phyloP scores from a whole-genome alignment of 1,140 invertebrate species.

The Lerema accius region DNA sequence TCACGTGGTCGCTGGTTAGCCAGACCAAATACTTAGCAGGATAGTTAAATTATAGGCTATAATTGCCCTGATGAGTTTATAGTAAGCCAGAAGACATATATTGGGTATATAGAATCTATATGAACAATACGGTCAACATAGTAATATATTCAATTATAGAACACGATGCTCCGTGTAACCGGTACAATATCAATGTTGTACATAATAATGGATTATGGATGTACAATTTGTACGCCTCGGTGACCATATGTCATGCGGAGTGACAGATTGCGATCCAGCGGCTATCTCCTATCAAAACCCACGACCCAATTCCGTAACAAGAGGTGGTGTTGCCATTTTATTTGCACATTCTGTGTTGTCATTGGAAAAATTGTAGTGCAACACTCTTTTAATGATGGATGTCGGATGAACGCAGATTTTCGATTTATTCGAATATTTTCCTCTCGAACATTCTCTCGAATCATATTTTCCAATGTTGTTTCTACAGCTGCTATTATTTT shows the following conservation, averaged over 20 bases:
- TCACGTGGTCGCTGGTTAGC: no score
- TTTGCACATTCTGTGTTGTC: slow-evolving; percentile 24
- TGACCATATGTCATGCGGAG: slow-evolving; percentile 27
- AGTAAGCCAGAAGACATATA: no score
- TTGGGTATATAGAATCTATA: no score
- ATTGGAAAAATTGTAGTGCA: slow-evolving; percentile 8
- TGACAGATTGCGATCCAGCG: slow-evolving; percentile 34
- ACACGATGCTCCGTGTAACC: no score
- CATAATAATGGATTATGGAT: slow-evolving; percentile 1
- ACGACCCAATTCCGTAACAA: slow-evolving; percentile 27
- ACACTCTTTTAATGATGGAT: slow-evolving; percentile 25
- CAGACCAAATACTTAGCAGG: no score
- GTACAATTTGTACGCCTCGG: not conserved
- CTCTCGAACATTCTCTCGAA: slow-evolving; percentile 1
- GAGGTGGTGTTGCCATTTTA: slow-evolving; percentile 27
- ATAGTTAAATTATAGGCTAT: no score
- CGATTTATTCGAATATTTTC: slow-evolving; percentile 21
- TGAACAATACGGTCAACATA: no score
- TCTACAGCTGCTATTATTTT: slow-evolving; percentile 12
- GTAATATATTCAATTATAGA: no score
- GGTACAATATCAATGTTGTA: no score
- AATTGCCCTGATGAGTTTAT: no score
- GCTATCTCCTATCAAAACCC: slow-evolving; percentile 31
- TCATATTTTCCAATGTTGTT: slow-evolving; percentile 15
- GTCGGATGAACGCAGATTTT: slow-evolving; percentile 9